Percentiles rank a stretch among this genome's conserved stretches.
Evolutionary conservation across 92 coral and sea anemone species (phyloP).

Genomic region (Siderastrea radians): DNA sequence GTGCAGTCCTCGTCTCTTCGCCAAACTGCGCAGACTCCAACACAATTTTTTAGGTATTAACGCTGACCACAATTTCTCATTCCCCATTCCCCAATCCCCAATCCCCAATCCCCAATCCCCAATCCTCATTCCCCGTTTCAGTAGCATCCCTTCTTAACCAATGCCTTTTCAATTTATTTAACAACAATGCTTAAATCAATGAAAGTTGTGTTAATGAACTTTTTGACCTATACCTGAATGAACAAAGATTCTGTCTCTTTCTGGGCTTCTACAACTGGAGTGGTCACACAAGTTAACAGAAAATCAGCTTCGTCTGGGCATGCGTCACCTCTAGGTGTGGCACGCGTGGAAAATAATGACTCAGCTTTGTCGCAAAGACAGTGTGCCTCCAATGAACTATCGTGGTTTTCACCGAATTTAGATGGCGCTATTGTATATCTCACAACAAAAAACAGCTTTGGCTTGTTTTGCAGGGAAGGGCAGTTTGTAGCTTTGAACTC

Average conservation of each 20-base stretch:
- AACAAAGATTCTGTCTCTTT: not conserved
- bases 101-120: too few relatives aligned
- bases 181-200: too few relatives aligned
- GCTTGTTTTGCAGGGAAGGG: conserved; percentile 46
- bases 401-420: not conserved
- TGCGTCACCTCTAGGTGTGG: not conserved
- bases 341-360: not conserved
- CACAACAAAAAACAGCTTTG: conserved; percentile 44
- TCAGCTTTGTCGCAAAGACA: not conserved
- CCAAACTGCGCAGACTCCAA: too few relatives aligned
- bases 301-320: conserved; percentile 19
- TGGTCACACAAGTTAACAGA: not conserved
- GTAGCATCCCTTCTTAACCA: too few relatives aligned
- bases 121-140: too few relatives aligned
- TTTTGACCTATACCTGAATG: not conserved
- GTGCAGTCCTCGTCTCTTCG: too few relatives aligned
- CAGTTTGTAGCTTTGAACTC: conserved; percentile 23
- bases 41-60: too few relatives aligned
- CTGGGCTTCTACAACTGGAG: not conserved
- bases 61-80: too few relatives aligned
- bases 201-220: too few relatives aligned
- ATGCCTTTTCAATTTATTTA: too few relatives aligned
- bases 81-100: too few relatives aligned
- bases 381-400: not conserved
- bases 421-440: not conserved